Evolutionary conservation across 2,113 vertebrate species (phyloP).

Genomic region (Otocyon megalotis): DNA sequence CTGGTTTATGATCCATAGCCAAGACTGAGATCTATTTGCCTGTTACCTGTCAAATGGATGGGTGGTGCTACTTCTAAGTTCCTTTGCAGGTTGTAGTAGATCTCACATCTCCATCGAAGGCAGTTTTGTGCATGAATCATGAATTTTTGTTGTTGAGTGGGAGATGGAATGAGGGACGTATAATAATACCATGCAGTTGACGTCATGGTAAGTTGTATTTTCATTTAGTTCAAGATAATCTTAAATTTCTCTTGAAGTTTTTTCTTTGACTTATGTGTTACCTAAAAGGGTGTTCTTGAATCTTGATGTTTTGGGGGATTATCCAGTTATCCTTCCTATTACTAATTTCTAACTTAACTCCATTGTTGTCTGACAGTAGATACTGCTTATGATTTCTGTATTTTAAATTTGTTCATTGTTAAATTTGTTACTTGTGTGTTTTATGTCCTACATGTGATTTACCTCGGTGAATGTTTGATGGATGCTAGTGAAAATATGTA

Average conservation of each 20-base stretch:
- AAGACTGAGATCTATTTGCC: not conserved
- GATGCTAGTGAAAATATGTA: not conserved
- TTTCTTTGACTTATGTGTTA: not conserved
- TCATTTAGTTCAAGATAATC: not conserved
- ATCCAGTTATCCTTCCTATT: not conserved
- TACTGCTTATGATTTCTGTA: not conserved
- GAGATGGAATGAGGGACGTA: not conserved
- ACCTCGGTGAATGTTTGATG: not conserved
- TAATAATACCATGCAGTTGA: not conserved
- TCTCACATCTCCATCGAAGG: not conserved
- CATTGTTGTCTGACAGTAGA: not conserved
- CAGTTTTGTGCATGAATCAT: not conserved
- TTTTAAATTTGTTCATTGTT: not conserved
- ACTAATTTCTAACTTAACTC: not conserved
- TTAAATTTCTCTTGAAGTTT: not conserved
- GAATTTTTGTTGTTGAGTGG: not conserved
- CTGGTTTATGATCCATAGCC: not conserved
- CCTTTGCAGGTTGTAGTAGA: not conserved
- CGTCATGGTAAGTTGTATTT: not conserved
- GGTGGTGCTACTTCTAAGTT: not conserved
- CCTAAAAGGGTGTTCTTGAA: not conserved
- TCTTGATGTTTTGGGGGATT: not conserved
- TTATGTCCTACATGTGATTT: not conserved
- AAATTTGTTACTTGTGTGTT: not conserved
- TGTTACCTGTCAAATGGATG: no score